Base-by-base conservation (phyloP, 2,113 vertebrate species). In the Leuciscus idus region DNA sequence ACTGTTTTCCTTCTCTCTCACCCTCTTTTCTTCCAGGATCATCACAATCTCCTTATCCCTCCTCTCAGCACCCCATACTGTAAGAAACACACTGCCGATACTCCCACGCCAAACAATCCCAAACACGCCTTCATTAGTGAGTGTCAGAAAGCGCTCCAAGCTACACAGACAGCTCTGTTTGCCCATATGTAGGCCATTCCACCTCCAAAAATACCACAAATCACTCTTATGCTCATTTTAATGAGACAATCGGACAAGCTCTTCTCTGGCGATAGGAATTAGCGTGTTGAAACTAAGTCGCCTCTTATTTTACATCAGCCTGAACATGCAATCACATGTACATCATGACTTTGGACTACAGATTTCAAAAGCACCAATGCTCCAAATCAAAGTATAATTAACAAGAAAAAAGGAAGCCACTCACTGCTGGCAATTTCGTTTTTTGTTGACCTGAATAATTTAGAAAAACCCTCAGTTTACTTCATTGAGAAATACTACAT, bases 61-160 rank as follows among this genome's bases (percentile, higher is more conserved):
- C 15, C 72, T 74, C 72, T 59, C 72, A 73, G 82, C 70, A 80
- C 52, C 43, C 50, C 77, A 73, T 82, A 78, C 81, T 84, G 62
- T 68, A 84, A 52, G 52, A 48, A 74, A 57, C 83, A 75, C 48
- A 23, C 23, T 33, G 50, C 48, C 57, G 66, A 83, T 39, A 36
- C 68, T 84, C 66, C 50, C 66, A 84, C 23, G 33, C 83, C 80
- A 46, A 73, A 84, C 26, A 84, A 68, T 77, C 55, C 82, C 84
- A 76, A 81, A 48, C 74, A 83, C 33, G 21, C 82, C 39, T 73
- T 21, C 79, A 83, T 59, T 79, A 75, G 48, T 55, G 82, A 26
- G 61, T 85, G 87, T 77, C 85, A 83, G 52, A 85, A 86, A 87
- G 48, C 12, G 74, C 64, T 46, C 52, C 62, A 61, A 78, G 55